A percentile compares a stretch with the other conserved stretches of the same genome.
Conservation (phyloP, 2,888 invertebrate genomes). For the Sipunculus nudus region DNA sequence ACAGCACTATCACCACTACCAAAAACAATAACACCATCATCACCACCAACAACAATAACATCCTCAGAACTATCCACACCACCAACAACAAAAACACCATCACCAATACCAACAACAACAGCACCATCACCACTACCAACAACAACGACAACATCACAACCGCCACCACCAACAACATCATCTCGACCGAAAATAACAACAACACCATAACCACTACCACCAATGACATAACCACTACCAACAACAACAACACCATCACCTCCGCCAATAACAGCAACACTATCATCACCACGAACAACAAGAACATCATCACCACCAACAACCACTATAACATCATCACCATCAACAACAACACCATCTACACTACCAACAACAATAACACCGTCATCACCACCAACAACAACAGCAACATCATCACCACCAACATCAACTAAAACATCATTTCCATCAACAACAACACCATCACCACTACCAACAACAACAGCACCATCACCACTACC, state of each 20-base stretch:
- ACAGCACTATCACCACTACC: no score
- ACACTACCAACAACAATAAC: conserved; percentile 1
- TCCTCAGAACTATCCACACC: no score
- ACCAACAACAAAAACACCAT: background rate
- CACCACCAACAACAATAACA: no score
- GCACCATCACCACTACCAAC: background rate
- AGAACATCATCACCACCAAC: background rate
- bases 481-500: conserved; percentile 21
- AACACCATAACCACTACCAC: background rate
- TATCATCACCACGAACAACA: background rate
- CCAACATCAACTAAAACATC: conserved; percentile 7
- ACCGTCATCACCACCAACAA: conserved; percentile 11
- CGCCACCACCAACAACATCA: background rate
- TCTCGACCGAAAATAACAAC: background rate
- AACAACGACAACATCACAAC: conserved; percentile 1
- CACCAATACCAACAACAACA: background rate
- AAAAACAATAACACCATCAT: no score
- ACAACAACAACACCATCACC: conserved; percentile 4
- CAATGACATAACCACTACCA: background rate
- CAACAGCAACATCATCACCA: conserved; percentile 16
- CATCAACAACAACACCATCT: background rate
- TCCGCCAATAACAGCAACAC: background rate
- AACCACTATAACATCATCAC: background rate
- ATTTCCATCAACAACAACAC: conserved; percentile 19
- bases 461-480: conserved; percentile 2